phyloP scores from a whole-genome alignment of 2,797 vertebrate genomes.

The Telmatherina bonti region DNA sequence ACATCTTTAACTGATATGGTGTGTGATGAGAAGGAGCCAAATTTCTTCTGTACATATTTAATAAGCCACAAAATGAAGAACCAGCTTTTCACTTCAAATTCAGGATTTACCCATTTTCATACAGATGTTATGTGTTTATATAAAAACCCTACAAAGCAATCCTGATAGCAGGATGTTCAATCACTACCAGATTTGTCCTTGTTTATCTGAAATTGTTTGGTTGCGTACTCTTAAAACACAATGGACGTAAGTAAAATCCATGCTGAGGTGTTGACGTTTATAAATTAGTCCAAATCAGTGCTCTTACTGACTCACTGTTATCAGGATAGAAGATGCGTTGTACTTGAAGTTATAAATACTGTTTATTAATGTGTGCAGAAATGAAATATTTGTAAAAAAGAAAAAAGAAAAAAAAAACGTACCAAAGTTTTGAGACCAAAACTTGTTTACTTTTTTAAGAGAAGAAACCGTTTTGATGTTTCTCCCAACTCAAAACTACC shows the following conservation, averaged over 20 bases:
- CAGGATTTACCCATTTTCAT: slow-evolving; percentile 43
- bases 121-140: slow-evolving; percentile 39
- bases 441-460: slow-evolving; percentile 42
- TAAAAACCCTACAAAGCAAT: slow-evolving; percentile 29
- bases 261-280: slow-evolving; percentile 29
- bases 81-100: slow-evolving; percentile 62
- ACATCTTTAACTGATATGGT: background rate
- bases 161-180: slow-evolving; percentile 3
- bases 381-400: slow-evolving; percentile 35
- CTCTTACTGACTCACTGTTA: slow-evolving; percentile 17
- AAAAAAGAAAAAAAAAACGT: too few species aligned
- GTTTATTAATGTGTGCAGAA: slow-evolving; percentile 25
- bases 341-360: slow-evolving; percentile 54
- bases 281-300: slow-evolving; percentile 12
- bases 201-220: slow-evolving; percentile 27
- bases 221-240: slow-evolving; percentile 36
- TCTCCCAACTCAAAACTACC: slow-evolving; percentile 70
- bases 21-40: slow-evolving; percentile 29
- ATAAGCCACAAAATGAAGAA: slow-evolving; percentile 34
- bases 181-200: slow-evolving; percentile 38
- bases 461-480: slow-evolving; percentile 58
- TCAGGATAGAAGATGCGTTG: slow-evolving; percentile 32
- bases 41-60: slow-evolving; percentile 19
- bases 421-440: slow-evolving; percentile 84
- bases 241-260: slow-evolving; percentile 21